Conservation (phyloP, 2,113 vertebrate species). For the Amphilophus citrinellus region DNA sequence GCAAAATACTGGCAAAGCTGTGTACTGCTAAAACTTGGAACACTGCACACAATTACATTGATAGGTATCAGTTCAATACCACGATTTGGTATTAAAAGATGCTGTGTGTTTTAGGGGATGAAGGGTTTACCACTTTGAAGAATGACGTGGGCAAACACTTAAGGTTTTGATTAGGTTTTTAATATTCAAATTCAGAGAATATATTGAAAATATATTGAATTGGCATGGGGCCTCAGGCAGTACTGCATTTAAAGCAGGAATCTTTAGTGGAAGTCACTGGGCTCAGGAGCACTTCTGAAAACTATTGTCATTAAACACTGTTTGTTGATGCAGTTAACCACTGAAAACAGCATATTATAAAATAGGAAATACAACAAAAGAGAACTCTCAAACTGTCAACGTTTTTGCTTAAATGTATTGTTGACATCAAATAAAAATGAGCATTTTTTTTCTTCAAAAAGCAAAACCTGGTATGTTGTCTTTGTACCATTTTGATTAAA, state of each 20-base stretch:
- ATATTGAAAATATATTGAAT: too few relatives aligned
- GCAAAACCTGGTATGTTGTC: not conserved
- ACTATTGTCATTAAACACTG: not conserved
- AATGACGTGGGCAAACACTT: not conserved
- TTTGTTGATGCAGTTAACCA: fast-evolving
- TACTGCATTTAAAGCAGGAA: not conserved
- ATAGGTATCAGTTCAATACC: not conserved
- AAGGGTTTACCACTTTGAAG: not conserved
- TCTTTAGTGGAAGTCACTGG: not conserved
- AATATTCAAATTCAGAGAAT: not conserved
- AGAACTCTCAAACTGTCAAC: too few relatives aligned
- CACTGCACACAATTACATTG: not conserved
- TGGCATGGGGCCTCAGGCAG: too few relatives aligned
- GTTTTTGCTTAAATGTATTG: not conserved
- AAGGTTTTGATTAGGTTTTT: too few relatives aligned
- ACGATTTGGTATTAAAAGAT: not conserved
- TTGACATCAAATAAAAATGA: not conserved
- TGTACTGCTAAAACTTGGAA: not conserved
- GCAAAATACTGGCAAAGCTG: not conserved
- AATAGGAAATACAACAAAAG: too few relatives aligned
- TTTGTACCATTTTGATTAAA: constrained; percentile 15
- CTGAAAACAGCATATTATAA: not conserved
- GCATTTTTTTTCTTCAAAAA: not conserved
- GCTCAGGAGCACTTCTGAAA: not conserved
- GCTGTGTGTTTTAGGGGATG: too few relatives aligned